These are phyloP conservation scores for Agonopterix arenella DNA, from an alignment of 2,888 invertebrate species.

Conservation along the genomic window DNA sequence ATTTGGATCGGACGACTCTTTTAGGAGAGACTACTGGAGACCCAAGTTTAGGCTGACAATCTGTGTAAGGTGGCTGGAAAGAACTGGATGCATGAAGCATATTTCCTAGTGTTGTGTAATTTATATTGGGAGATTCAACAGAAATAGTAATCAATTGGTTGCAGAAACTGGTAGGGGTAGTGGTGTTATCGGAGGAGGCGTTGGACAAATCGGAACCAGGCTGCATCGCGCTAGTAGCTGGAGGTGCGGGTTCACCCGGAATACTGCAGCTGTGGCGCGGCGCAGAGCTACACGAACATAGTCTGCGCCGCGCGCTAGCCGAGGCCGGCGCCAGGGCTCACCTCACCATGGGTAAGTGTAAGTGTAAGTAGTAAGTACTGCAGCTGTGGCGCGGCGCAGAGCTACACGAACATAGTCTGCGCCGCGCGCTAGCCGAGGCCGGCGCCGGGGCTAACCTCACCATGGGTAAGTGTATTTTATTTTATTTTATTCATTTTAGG, in stretches of 20 bases:
- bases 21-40: no score
- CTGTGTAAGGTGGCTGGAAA: no score
- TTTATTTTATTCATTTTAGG: no score
- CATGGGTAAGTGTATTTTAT: no score
- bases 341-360: conserved; percentile 6
- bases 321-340: conserved; percentile 78
- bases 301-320: conserved; percentile 82
- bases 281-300: conserved; percentile 85
- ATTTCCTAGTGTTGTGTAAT: no score
- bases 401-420: conserved; percentile 85
- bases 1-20: no score
- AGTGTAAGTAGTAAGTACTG: no score
- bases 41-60: no score
- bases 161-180: conserved; percentile 82
- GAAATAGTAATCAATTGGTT: not conserved
- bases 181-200: conserved; percentile 78
- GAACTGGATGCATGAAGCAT: no score
- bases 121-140: not conserved
- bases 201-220: conserved; percentile 68
- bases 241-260: conserved; percentile 79
- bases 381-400: conserved; percentile 87
- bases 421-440: conserved; percentile 82
- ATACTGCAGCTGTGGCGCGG: conserved; percentile 87
- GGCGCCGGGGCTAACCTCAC: conserved; percentile 56
- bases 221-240: conserved; percentile 58